Evolutionary conservation across 2,888 invertebrate genomes (phyloP), one percentile per base, ranked within the genome.

Genomic region (Subacronicta megacephala): DNA sequence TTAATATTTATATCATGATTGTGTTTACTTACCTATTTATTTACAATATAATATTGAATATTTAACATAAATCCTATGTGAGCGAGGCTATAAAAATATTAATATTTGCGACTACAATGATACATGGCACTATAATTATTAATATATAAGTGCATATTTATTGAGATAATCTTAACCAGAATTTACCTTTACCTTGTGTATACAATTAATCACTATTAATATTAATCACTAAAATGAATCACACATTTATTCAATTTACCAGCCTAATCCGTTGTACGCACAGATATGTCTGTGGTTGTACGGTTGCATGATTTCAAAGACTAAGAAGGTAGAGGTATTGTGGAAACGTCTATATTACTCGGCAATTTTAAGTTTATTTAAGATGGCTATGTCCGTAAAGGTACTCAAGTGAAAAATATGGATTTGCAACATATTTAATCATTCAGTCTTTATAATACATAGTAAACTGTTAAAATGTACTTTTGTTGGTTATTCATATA

Each of bases 381-480:
- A 0, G 15, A 13, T 17, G 9, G 20, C 12, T 31, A 12, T 23
- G 18, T 47, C 36, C 10, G 16, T 50, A 31, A 62, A 57, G 64
- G 56, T 67, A 64, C 64, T 61, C 67, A 62, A 57, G 36, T 60
- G 64, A 13, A 63, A 52, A 38, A 45, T 60, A 63, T 61, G 59
- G 63, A 74, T 62, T 72, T 75, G 59, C 64, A 62, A 75, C 70
- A 72, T 69, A 70, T 76, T 75, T 79, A 78, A 76, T 79, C 75
- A 77, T 73, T 84, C 85, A 85, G 85, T 85, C 85, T 85, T 85
- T 81, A 72, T 78, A 80, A 80, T 80, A 83, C 82, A 82, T 82
- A 81, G 72, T 78, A 76, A 77, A 80, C 76, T 79, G 80, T 80
- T 82, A 78, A 77, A 75, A 75, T 78, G 73, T 82, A 81, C 70